Conservation (phyloP, 2,113 vertebrate species). For the Cebidichthys violaceus region DNA sequence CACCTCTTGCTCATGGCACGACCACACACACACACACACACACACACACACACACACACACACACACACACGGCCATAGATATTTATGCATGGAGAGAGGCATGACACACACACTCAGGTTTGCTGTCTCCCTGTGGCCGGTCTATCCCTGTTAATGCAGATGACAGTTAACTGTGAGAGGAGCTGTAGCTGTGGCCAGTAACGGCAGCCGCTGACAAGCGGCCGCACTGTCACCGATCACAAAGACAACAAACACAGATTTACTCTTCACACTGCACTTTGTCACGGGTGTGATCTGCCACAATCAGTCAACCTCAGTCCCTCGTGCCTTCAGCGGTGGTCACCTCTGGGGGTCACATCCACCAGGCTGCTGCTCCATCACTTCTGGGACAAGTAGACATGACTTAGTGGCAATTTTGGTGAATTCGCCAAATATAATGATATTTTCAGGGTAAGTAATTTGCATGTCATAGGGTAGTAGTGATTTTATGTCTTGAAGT, state of each 20-base stretch:
- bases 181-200: conserved; percentile 12
- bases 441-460: conserved; percentile 13
- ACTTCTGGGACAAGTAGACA: not conserved
- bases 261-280: conserved; percentile 56
- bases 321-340: not conserved
- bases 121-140: not conserved
- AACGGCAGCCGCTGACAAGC: conserved; percentile 47
- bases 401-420: not conserved
- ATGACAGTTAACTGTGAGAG: conserved; percentile 45
- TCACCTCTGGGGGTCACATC: not conserved
- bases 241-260: conserved; percentile 52
- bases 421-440: not conserved
- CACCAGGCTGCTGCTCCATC: not conserved
- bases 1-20: not conserved
- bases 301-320: conserved; percentile 24
- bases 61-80: not conserved
- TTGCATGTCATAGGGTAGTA: not conserved
- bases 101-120: not conserved
- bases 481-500: conserved; percentile 12
- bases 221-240: conserved; percentile 47
- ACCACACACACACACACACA: not conserved
- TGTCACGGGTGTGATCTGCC: conserved; percentile 43
- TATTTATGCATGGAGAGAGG: not conserved
- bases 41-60: not conserved
- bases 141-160: conserved; percentile 29